phyloP scores from a whole-genome alignment of 2,888 invertebrate genomes.

The Acrocera orbiculus region DNA sequence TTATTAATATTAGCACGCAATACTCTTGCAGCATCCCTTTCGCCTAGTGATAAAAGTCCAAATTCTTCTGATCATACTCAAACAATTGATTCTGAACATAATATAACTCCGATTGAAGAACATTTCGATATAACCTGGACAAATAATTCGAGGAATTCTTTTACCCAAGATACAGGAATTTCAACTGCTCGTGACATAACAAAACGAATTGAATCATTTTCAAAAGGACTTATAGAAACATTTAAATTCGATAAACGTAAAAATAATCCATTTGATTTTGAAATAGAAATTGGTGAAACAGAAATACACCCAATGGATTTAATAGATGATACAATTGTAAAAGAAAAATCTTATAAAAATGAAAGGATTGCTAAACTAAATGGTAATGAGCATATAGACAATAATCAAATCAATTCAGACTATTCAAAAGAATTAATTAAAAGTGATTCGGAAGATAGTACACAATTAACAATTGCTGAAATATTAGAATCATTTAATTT shows the following conservation, averaged over 20 bases:
- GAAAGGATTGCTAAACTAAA: slow-evolving; percentile 26
- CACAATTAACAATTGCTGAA: slow-evolving; percentile 22
- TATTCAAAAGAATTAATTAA: slow-evolving; percentile 18
- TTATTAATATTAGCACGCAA: slow-evolving; percentile 60
- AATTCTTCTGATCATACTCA: slow-evolving; percentile 32
- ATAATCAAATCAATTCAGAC: slow-evolving; percentile 10
- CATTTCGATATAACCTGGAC: slow-evolving; percentile 32
- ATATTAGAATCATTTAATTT: slow-evolving; percentile 29
- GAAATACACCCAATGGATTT: slow-evolving; percentile 27
- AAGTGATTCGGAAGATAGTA: slow-evolving; percentile 26
- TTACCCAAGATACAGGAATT: slow-evolving; percentile 23
- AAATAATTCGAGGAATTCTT: slow-evolving; percentile 26
- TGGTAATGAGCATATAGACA: slow-evolving; percentile 25
- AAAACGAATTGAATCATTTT: slow-evolving; percentile 31
- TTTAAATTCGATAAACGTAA: slow-evolving; percentile 30
- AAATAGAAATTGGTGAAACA: slow-evolving; percentile 31
- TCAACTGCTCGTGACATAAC: slow-evolving; percentile 29
- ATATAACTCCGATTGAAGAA: slow-evolving; percentile 32
- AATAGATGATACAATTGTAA: slow-evolving; percentile 24
- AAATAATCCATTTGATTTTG: slow-evolving; percentile 30
- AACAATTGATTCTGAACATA: slow-evolving; percentile 32
- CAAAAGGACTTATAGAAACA: slow-evolving; percentile 31
- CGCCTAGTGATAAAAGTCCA: slow-evolving; percentile 39
- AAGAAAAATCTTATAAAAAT: slow-evolving; percentile 25
- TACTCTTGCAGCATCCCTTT: slow-evolving; percentile 36